Percentiles rank a stretch among this genome's conserved stretches.
Evolutionary conservation across 1,140 invertebrate species (phyloP).

Genomic region (Cheumatopsyche charites): DNA sequence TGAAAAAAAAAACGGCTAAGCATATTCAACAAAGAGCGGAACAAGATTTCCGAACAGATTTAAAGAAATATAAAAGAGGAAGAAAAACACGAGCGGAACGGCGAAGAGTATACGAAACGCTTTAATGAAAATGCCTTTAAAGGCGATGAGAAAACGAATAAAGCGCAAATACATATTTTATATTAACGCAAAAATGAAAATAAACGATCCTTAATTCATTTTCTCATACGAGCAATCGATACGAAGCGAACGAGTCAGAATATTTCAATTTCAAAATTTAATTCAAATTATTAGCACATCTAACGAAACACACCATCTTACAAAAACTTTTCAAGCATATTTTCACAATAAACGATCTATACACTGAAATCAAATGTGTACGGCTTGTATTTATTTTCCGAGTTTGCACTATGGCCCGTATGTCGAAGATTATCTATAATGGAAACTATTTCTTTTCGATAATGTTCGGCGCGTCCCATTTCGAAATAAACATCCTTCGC

Average conservation of each 20-base stretch:
- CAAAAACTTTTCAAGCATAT: too few species aligned
- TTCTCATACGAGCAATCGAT: too few species aligned
- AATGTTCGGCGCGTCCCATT: constrained; percentile 7
- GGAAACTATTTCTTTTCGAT: constrained; percentile 15
- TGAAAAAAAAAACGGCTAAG: constrained; percentile 2
- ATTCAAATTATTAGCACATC: too few species aligned
- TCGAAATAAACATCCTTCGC: constrained; percentile 7
- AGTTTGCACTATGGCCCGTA: too few species aligned
- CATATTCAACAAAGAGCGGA: neutral
- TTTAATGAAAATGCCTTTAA: constrained; percentile 19
- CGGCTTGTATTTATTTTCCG: too few species aligned
- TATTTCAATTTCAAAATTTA: too few species aligned
- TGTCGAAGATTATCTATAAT: neutral
- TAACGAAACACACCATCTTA: too few species aligned
- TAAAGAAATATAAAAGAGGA: too few species aligned
- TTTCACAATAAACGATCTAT: too few species aligned
- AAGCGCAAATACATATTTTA: neutral
- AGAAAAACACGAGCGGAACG: neutral
- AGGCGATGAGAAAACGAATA: neutral
- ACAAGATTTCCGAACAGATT: neutral
- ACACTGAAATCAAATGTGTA: too few species aligned
- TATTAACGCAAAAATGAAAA: neutral
- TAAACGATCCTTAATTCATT: too few species aligned
- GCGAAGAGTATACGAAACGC: neutral
- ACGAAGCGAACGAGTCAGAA: too few species aligned